Conservation (phyloP, 2,888 invertebrate genomes). For the Tetanocera ferruginea region DNA sequence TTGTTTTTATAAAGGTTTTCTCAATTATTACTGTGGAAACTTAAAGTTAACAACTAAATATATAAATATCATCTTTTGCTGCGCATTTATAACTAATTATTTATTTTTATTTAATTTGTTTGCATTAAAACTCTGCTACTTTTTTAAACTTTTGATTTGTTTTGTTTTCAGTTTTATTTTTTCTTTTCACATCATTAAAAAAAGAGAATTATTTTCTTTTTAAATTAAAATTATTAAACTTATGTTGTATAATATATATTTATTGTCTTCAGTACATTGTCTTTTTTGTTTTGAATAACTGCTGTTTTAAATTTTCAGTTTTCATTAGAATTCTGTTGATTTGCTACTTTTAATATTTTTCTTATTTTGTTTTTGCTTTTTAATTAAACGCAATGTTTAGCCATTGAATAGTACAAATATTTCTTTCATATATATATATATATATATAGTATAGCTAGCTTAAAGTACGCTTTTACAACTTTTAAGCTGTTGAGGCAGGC, state of each 20-base stretch:
- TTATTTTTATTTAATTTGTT: slow-evolving; percentile 3
- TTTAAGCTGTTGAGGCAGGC: slow-evolving; percentile 1
- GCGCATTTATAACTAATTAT: slow-evolving; percentile 24
- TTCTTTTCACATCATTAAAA: too few relatives aligned
- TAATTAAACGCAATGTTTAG: slow-evolving; percentile 32
- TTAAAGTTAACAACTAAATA: slow-evolving; percentile 15
- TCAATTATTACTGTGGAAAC: slow-evolving; percentile 19
- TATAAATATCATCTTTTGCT: slow-evolving; percentile 30
- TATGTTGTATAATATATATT: slow-evolving; percentile 24
- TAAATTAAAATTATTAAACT: slow-evolving; percentile 32
- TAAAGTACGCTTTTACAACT: slow-evolving; percentile 1
- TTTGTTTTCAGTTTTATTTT: not conserved
- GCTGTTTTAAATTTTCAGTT: too few relatives aligned
- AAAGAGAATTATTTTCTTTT: not conserved
- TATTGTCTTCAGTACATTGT: slow-evolving; percentile 42
- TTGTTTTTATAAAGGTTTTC: slow-evolving; percentile 3
- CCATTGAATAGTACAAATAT: slow-evolving; percentile 46
- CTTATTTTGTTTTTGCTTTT: slow-evolving; percentile 34
- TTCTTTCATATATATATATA: too few relatives aligned
- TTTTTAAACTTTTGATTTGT: not conserved
- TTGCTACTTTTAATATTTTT: slow-evolving; percentile 3
- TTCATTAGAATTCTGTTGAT: too few relatives aligned
- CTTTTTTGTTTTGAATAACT: slow-evolving; percentile 6
- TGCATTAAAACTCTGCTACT: not conserved
- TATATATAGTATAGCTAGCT: not conserved